Base-by-base conservation (phyloP, 2,113 vertebrate genomes). In the Oncorhynchus keta region DNA sequence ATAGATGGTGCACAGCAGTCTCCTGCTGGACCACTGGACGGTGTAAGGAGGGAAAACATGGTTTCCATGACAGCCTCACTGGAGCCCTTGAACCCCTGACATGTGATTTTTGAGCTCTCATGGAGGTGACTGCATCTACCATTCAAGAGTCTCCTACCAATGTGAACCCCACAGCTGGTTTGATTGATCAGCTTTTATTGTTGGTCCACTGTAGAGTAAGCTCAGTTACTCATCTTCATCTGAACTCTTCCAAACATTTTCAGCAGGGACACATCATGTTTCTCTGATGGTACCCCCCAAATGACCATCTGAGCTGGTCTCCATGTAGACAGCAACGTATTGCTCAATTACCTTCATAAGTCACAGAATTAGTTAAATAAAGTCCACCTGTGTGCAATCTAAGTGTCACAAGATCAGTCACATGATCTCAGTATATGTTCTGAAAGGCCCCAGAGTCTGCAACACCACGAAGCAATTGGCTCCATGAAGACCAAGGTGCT, bases 1-100 rank as follows among this genome's bases (percentile, higher is more conserved):
- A 68, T 16, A 16, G 67, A 35, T 85, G 39, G 80, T 85, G 86
- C 78, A 72, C 77, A 79, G 76, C 67, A 2, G 67, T 79, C 78
- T 88, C 85, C 89, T 79, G 79, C 87, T 87, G 89, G 88, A 86
- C 81, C 75, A 89, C 68, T 75, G 72, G 65, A 11, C 80, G 80
- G 82, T 84, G 70, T 49, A 83, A 48, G 81, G 71, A 86, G 82
- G 85, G 84, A 88, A 89, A 88, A 88, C 85, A 80, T 14, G 82
- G 92, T 93, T 94, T 85, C 92, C 90, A 92, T 93, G 92, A 91
- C 89, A 91, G 93, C 93, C 83, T 84, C 76, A 32, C 79, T 84
- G 86, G 75, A 91, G 90, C 86, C 82, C 85, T 89, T 90, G 91
- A 92, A 87, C 91, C 88, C 85, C 83, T 79, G 72, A 87, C 86